Base-by-base conservation (phyloP, 2,888 invertebrate genomes). In the Hylaea fasciaria region DNA sequence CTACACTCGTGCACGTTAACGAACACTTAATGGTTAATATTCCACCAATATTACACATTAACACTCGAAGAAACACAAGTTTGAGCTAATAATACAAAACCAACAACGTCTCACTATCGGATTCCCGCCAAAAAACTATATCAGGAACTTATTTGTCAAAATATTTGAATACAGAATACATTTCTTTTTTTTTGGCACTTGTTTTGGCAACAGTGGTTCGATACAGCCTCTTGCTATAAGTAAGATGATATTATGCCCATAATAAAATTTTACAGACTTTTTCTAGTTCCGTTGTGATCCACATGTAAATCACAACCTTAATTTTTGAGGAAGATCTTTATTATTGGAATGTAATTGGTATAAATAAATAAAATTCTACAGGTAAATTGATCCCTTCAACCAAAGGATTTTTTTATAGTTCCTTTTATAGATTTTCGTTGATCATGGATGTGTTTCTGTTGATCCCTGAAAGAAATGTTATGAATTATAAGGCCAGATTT, bases 311-410 rank as follows among this genome's bases (percentile, higher is more conserved):
- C 82, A 81, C 81, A 81, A 79, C 75, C 83, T 62, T 63, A 51
- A 64, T 69, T 57, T 59, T 69, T 68, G 57, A 17, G 51, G 48
- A 67, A 70, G 57, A 59, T 60, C 49, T 59, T 59, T 59, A 49
- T 0, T 39, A 29, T 47, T 54, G 46, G 55, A 44, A 52, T 62
- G 47, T 52, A 43, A 14, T 52, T 32, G 11, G 32, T 77, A 74
- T 69, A 77, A 79, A 74, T 69, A 77, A 79, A 78, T 79, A 72
- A 82, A 79, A 80, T 69, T 71, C 85, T 89, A 88, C 77, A 70
- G 73, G 76, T 88, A 88, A 88, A 89, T 89, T 90, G 89, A 85
- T 90, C 89, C 90, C 84, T 78, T 72, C 72, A 77, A 64, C 58
- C 64, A 57, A 62, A 48, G 52, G 50, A 50, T 39, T 43, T 46